phyloP scores from a whole-genome alignment of 2,113 vertebrate genomes.

The Hemibagrus wyckioides region DNA sequence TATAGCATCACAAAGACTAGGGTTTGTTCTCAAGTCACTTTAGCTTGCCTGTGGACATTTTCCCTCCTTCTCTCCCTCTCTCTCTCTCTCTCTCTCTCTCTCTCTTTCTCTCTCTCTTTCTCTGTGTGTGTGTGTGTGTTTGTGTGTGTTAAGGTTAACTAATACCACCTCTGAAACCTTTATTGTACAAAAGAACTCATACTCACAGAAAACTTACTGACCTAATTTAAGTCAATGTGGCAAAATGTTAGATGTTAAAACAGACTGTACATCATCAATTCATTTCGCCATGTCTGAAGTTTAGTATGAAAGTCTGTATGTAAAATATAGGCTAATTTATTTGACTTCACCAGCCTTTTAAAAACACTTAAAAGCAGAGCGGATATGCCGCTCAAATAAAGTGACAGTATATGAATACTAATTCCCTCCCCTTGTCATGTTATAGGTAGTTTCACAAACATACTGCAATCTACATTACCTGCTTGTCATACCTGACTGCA shows the following conservation, averaged over 20 bases:
- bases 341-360: constrained; percentile 14
- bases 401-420: constrained; percentile 35
- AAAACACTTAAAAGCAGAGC: background rate
- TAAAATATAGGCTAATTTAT: constrained; percentile 6
- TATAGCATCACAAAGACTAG: constrained; percentile 30
- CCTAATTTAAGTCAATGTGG: constrained; percentile 39
- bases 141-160: constrained; percentile 24
- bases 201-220: constrained; percentile 45
- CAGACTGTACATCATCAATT: constrained; percentile 2
- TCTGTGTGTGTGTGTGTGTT: background rate
- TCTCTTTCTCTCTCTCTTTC: too few relatives aligned
- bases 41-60: background rate
- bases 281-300: constrained; percentile 29
- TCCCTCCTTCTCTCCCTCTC: too few relatives aligned
- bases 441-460: constrained; percentile 22
- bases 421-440: constrained; percentile 14
- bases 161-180: constrained; percentile 35
- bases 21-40: constrained; percentile 8
- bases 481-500: constrained; percentile 48
- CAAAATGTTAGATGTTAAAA: background rate
- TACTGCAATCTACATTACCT: constrained; percentile 9
- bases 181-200: constrained; percentile 33
- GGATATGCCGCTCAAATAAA: constrained; percentile 8
- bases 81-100: too few relatives aligned
- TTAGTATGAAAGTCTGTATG: constrained; percentile 13